Percentiles rank a stretch among this genome's conserved stretches.
These are phyloP conservation scores for Sylvia atricapilla DNA, from an alignment of 2,113 vertebrate genomes.

Conservation along the genomic window DNA sequence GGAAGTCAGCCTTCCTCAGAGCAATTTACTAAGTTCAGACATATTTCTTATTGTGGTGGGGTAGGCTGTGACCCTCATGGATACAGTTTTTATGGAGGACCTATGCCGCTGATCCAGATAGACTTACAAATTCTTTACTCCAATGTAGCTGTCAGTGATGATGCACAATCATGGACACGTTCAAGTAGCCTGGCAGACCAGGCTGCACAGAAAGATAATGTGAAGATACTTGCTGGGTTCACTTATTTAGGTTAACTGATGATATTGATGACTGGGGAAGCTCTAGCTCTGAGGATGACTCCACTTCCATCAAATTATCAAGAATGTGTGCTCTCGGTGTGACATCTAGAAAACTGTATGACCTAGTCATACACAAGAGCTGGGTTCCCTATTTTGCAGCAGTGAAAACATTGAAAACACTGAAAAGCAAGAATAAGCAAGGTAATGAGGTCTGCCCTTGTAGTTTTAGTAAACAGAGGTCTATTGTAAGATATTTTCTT, in stretches of 20 bases:
- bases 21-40: background rate
- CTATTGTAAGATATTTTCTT: background rate
- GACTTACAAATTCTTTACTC: background rate
- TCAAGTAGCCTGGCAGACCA: background rate
- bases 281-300: background rate
- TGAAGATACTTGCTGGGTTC: background rate
- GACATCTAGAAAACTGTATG: background rate
- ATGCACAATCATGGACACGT: background rate
- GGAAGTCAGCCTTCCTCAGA: background rate
- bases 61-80: background rate
- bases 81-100: background rate
- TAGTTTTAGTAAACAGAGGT: background rate
- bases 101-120: background rate
- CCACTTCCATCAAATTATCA: background rate
- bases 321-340: background rate
- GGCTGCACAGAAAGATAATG: background rate
- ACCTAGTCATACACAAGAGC: background rate
- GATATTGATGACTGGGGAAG: background rate
- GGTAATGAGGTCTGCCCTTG: background rate
- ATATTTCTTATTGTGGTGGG: background rate
- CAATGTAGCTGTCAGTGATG: background rate
- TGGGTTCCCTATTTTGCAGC: background rate
- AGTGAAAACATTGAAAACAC: background rate
- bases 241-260: background rate
- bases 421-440: background rate